These are phyloP conservation scores for Anthopleura sola DNA, from an alignment of 64 coral and sea anemone species.

Conservation along the genomic window DNA sequence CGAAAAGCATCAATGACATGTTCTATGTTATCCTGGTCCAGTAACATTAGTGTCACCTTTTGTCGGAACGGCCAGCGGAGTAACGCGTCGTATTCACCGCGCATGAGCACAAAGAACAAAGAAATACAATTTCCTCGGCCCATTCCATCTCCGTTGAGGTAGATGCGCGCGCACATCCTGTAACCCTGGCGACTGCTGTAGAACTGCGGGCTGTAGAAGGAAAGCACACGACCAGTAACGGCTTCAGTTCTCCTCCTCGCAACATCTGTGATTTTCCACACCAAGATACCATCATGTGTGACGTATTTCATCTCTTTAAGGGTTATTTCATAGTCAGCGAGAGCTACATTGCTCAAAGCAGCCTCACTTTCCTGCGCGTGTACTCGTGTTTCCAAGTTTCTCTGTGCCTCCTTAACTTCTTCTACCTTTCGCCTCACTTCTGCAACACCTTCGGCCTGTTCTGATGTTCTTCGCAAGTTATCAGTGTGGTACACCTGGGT, in stretches of 20 bases:
- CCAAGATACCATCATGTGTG: slow-evolving; percentile 36
- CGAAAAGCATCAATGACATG: slow-evolving; percentile 60
- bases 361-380: not conserved
- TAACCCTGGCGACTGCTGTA: slow-evolving; percentile 50
- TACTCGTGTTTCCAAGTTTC: not conserved
- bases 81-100: slow-evolving; percentile 47
- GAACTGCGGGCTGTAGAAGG: slow-evolving; percentile 54
- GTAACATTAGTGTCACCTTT: slow-evolving; percentile 57
- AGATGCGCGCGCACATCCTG: slow-evolving; percentile 55
- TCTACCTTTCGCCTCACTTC: slow-evolving; percentile 12
- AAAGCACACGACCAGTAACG: slow-evolving; percentile 12
- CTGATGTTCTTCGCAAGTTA: slow-evolving; percentile 1
- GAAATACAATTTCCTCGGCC: slow-evolving; percentile 35
- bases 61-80: slow-evolving; percentile 73
- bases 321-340: slow-evolving; percentile 23
- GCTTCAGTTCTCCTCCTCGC: slow-evolving; percentile 38
- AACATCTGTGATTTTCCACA: slow-evolving; percentile 55
- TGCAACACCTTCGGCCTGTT: not conserved
- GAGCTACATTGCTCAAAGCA: slow-evolving; percentile 19
- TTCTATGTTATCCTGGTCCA: slow-evolving; percentile 57
- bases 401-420: not conserved
- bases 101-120: slow-evolving; percentile 61
- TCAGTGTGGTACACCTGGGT: slow-evolving; percentile 11
- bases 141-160: slow-evolving; percentile 60
- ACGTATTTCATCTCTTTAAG: not conserved